A percentile compares a stretch with the other conserved stretches of the same genome.
These are phyloP conservation scores for Spinus pinus DNA, from an alignment of 2,797 vertebrate species.

Conservation along the genomic window DNA sequence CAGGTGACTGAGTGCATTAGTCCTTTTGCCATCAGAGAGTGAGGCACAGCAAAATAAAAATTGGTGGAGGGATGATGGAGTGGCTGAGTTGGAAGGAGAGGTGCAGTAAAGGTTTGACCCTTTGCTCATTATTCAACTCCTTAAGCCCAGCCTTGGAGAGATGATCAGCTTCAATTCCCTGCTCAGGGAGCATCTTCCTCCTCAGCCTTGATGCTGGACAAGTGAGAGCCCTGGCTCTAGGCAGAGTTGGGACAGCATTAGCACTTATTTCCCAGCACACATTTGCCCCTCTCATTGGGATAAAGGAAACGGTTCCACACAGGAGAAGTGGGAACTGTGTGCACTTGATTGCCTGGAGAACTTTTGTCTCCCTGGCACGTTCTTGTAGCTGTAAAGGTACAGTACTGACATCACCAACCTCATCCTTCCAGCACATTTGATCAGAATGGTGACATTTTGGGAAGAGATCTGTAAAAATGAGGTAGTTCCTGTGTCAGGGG, in stretches of 20 bases:
- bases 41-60: fast-evolving
- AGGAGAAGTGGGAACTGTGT: background rate
- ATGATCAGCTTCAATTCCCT: background rate
- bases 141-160: background rate
- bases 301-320: background rate
- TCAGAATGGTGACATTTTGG: background rate
- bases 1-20: background rate
- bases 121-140: background rate
- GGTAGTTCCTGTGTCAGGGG: fast-evolving
- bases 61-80: background rate
- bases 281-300: fast-evolving
- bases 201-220: background rate
- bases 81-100: background rate
- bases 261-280: background rate
- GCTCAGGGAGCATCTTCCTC: background rate
- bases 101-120: background rate
- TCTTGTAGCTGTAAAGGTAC: background rate
- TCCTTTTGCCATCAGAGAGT: background rate
- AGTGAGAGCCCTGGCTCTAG: background rate
- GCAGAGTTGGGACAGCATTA: background rate
- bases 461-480: background rate
- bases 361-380: background rate
- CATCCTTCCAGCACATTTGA: background rate
- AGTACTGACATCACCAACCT: background rate
- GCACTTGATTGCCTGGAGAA: fast-evolving